These are phyloP conservation scores for Actinemys pallida DNA, from an alignment of 2,113 vertebrate species.

Conservation along the genomic window DNA sequence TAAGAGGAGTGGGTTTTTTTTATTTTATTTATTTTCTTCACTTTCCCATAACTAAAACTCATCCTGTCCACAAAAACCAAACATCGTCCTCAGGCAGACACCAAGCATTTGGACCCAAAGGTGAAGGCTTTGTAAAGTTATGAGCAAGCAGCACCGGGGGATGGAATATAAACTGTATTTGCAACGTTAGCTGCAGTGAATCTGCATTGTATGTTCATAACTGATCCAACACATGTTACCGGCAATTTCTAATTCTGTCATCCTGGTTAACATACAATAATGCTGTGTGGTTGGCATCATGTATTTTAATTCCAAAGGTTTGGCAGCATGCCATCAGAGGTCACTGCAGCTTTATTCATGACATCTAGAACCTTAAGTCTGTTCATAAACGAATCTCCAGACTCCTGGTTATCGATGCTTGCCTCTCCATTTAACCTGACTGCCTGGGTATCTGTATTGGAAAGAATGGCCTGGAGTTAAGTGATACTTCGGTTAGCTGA, in stretches of 20 bases:
- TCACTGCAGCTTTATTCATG: not conserved
- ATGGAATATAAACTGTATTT: not conserved
- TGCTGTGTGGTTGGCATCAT: not conserved
- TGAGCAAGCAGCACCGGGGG: fast-evolving
- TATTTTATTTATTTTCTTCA: fast-evolving
- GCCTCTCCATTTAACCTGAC: conserved; percentile 15
- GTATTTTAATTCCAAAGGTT: conserved; percentile 9
- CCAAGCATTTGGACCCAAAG: not conserved
- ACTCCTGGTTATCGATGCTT: not conserved
- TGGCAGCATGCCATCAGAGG: conserved; percentile 27
- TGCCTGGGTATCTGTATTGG: conserved; percentile 39
- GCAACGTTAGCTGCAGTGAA: not conserved
- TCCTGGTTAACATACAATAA: not conserved
- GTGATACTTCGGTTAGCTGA: conserved; percentile 47
- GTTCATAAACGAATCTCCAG: not conserved
- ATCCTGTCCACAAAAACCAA: not conserved
- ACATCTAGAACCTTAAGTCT: not conserved
- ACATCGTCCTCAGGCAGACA: not conserved
- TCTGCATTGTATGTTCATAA: not conserved
- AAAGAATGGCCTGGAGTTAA: conserved; percentile 35
- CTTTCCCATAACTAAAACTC: not conserved
- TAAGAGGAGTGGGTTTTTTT: not conserved
- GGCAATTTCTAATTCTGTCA: not conserved
- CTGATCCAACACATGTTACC: not conserved
- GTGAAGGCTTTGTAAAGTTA: not conserved